A percentile compares a stretch with the other conserved stretches of the same genome.
phyloP scores from a whole-genome alignment of 2,797 vertebrate genomes.

The Valencia hispanica region DNA sequence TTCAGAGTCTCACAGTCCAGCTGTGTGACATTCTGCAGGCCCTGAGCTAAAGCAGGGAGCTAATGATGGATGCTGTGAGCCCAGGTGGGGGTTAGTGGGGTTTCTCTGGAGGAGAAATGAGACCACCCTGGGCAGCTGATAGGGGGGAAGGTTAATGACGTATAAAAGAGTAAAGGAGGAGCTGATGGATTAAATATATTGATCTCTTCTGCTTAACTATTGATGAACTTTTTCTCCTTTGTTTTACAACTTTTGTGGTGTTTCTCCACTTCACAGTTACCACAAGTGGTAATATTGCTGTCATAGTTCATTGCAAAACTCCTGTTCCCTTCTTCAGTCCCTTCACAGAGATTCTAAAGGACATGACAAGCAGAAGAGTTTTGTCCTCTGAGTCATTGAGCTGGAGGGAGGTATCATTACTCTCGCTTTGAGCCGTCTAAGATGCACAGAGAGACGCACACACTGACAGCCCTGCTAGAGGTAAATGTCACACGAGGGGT shows the following conservation, averaged over 20 bases:
- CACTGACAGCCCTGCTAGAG: constrained; percentile 45
- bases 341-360: constrained; percentile 35
- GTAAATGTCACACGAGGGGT: constrained; percentile 76
- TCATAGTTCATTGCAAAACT: not conserved
- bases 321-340: not conserved
- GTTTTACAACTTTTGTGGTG: constrained; percentile 1
- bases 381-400: constrained; percentile 37
- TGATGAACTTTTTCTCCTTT: constrained; percentile 24
- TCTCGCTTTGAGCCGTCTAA: constrained; percentile 48
- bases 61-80: constrained; percentile 54
- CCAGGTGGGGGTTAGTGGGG: constrained; percentile 32
- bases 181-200: constrained; percentile 43
- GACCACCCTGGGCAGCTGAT: constrained; percentile 21
- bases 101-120: constrained; percentile 27
- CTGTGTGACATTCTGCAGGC: constrained; percentile 69
- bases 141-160: constrained; percentile 53
- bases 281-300: not conserved
- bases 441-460: constrained; percentile 35
- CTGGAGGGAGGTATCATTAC: constrained; percentile 64
- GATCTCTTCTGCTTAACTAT: constrained; percentile 5
- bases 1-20: constrained; percentile 42
- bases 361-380: constrained; percentile 40
- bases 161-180: constrained; percentile 61
- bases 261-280: not conserved
- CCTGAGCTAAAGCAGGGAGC: constrained; percentile 40